These are phyloP conservation scores for Wiebesia pumilae DNA, from an alignment of 1,140 invertebrate genomes.

Conservation along the genomic window DNA sequence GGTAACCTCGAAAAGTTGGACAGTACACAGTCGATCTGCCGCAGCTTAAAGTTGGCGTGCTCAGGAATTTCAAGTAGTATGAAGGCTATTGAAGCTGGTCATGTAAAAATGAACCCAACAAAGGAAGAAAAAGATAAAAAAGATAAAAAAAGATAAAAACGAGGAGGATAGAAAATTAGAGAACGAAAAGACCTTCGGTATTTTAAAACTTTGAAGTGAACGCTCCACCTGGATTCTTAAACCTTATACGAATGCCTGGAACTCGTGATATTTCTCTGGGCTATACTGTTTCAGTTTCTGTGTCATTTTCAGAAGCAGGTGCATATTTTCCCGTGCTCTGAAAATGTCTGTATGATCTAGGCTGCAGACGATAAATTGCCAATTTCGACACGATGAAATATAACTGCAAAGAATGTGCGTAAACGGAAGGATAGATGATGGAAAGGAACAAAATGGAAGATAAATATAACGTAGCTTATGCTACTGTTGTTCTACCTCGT, in stretches of 20 bases:
- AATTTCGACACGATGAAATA: constrained; percentile 16
- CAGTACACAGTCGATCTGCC: neutral
- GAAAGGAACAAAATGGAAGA: neutral
- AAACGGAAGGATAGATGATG: neutral
- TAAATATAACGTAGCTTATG: neutral
- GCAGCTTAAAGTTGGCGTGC: neutral
- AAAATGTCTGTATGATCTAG: neutral
- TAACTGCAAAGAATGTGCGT: neutral
- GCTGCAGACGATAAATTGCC: neutral
- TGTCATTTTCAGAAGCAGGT: neutral
- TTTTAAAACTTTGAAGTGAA: constrained; percentile 9
- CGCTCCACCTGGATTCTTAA: neutral
- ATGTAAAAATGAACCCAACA: neutral
- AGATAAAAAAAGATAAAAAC: neutral
- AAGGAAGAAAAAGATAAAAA: neutral
- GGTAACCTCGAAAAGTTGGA: constrained; percentile 24
- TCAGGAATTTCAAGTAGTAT: constrained; percentile 31
- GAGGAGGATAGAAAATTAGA: neutral
- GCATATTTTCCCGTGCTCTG: neutral
- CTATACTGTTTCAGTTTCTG: neutral
- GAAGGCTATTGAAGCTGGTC: neutral
- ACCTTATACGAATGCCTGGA: neutral
- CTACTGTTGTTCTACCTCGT: too few relatives aligned
- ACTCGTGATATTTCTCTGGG: constrained; percentile 10
- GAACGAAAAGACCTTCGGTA: neutral